A percentile compares a stretch with the other conserved stretches of the same genome.
phyloP scores from a whole-genome alignment of 92 coral and sea anemone genomes.

The Epizoanthus fatuus region DNA sequence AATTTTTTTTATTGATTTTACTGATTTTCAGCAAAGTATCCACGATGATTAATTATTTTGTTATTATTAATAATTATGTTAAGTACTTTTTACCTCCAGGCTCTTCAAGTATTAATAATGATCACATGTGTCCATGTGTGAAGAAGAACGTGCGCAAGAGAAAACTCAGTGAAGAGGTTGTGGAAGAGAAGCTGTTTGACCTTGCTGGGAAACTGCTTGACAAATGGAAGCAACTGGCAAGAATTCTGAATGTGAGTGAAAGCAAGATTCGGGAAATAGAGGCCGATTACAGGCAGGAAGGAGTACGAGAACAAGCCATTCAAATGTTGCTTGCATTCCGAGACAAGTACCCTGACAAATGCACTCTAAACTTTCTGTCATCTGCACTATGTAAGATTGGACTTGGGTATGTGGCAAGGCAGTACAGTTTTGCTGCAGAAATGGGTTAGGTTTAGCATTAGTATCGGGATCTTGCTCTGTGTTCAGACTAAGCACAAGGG shows the following conservation, averaged over 20 bases:
- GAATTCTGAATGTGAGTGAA: slow-evolving; percentile 80
- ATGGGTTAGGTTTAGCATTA: slow-evolving; percentile 28
- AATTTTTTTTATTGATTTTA: too few relatives aligned
- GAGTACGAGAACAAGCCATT: slow-evolving; percentile 89
- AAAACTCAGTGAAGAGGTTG: slow-evolving; percentile 61
- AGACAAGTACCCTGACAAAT: slow-evolving; percentile 84
- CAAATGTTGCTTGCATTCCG: slow-evolving; percentile 95
- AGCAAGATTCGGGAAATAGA: slow-evolving; percentile 84
- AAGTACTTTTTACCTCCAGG: background rate
- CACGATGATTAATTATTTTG: too few relatives aligned
- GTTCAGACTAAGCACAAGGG: too few relatives aligned
- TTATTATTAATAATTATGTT: too few relatives aligned
- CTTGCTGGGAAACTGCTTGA: slow-evolving; percentile 71
- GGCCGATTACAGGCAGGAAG: slow-evolving; percentile 79
- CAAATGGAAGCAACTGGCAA: slow-evolving; percentile 90
- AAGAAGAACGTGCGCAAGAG: slow-evolving; percentile 93
- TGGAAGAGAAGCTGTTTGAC: slow-evolving; percentile 83
- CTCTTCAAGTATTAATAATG: slow-evolving; percentile 13
- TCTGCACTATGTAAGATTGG: slow-evolving; percentile 83
- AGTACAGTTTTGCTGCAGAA: slow-evolving; percentile 74
- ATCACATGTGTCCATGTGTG: slow-evolving; percentile 79
- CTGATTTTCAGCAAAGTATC: too few relatives aligned
- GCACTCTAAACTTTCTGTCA: slow-evolving; percentile 64
- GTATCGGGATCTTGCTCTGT: too few relatives aligned
- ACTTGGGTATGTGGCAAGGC: slow-evolving; percentile 82